phyloP scores from a whole-genome alignment of 2,888 invertebrate species.

The Oscheius sp. region DNA sequence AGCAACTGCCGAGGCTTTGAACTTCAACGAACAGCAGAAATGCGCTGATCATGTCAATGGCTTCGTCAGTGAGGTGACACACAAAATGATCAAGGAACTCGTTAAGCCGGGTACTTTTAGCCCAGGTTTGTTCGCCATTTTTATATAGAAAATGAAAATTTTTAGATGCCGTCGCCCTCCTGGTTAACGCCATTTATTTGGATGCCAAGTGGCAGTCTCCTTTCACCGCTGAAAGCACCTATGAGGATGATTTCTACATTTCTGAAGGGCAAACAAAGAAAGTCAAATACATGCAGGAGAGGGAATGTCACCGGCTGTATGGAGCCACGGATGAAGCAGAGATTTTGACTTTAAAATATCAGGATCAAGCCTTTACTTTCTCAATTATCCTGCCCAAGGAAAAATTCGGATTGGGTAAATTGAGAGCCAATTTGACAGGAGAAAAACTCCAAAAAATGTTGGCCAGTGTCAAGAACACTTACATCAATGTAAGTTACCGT shows the following conservation, averaged over 20 bases:
- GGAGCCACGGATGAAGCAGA: slow-evolving; percentile 43
- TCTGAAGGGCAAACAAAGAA: slow-evolving; percentile 16
- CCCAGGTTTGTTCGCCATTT: not conserved
- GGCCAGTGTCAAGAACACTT: slow-evolving; percentile 7
- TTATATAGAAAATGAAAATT: not conserved
- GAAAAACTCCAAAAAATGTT: slow-evolving; percentile 24
- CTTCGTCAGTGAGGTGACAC: slow-evolving; percentile 18
- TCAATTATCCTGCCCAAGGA: slow-evolving; percentile 31
- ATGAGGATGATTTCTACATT: slow-evolving; percentile 28
- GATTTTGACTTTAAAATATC: slow-evolving; percentile 34
- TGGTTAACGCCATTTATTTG: slow-evolving; percentile 47
- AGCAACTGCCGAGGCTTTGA: slow-evolving; percentile 15
- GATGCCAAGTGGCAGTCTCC: slow-evolving; percentile 41
- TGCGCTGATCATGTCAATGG: slow-evolving; percentile 27
- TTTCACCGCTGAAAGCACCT: slow-evolving; percentile 22
- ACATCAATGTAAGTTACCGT: slow-evolving; percentile 1
- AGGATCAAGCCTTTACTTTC: slow-evolving; percentile 20
- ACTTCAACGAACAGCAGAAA: slow-evolving; percentile 7
- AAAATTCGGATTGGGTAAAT: slow-evolving; percentile 17
- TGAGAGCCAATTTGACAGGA: slow-evolving; percentile 6
- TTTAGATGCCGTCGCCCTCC: slow-evolving; percentile 36
- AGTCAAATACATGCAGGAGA: slow-evolving; percentile 33
- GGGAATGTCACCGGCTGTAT: slow-evolving; percentile 22
- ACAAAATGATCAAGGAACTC: slow-evolving; percentile 12
- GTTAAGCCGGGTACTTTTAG: slow-evolving; percentile 11